Evolutionary conservation across 2,113 vertebrate genomes (phyloP).

Genomic region (Tiliqua scincoides): DNA sequence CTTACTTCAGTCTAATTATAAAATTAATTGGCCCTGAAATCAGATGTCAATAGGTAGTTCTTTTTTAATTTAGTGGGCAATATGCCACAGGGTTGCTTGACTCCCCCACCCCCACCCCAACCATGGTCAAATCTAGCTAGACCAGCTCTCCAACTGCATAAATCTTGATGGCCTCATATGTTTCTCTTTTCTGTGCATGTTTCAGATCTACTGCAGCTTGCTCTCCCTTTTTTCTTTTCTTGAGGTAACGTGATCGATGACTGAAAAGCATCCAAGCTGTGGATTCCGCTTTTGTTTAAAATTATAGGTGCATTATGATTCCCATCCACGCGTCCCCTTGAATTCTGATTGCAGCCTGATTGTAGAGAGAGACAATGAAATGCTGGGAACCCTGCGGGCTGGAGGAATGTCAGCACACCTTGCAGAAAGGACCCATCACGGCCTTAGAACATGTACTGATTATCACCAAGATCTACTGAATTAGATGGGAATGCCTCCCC

Average conservation of each 20-base stretch:
- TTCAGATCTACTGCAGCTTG: background rate
- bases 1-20: background rate
- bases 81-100: background rate
- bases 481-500: slow-evolving; percentile 50
- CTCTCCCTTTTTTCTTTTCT: background rate
- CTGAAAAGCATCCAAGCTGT: background rate
- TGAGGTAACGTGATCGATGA: background rate
- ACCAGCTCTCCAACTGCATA: background rate
- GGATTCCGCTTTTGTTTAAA: background rate
- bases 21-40: background rate
- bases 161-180: background rate
- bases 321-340: background rate
- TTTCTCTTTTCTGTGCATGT: background rate
- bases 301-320: background rate
- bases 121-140: background rate
- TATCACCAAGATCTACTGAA: slow-evolving; percentile 58
- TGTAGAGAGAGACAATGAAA: slow-evolving; percentile 32
- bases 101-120: too few species aligned
- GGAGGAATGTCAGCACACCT: slow-evolving; percentile 14
- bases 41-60: background rate
- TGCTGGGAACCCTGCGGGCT: background rate
- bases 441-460: slow-evolving; percentile 37
- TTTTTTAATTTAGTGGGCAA: background rate
- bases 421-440: slow-evolving; percentile 36
- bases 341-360: slow-evolving; percentile 32